phyloP scores from a whole-genome alignment of 2,888 invertebrate genomes.

The Tinea pellionella region DNA sequence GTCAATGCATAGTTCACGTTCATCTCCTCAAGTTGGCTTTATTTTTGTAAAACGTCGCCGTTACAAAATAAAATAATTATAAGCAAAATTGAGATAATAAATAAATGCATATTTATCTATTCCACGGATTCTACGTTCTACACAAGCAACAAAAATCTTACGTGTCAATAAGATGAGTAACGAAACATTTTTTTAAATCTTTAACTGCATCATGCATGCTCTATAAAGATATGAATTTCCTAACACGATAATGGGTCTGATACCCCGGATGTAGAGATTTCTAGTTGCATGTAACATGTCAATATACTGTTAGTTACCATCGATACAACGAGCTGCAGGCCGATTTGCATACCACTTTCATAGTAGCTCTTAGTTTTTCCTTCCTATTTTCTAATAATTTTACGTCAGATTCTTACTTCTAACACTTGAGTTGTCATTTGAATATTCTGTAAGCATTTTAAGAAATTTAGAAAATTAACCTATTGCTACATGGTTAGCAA shows the following conservation, averaged over 20 bases:
- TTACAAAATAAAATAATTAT: neutral
- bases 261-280: conserved; percentile 12
- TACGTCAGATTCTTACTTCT: neutral
- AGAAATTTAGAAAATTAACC: too few species aligned
- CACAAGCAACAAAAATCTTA: too few species aligned
- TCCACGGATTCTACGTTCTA: too few species aligned
- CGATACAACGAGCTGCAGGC: neutral
- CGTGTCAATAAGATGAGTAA: too few species aligned
- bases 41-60: too few species aligned
- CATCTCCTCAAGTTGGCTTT: too few species aligned
- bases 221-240: neutral
- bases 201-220: neutral
- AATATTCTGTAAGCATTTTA: too few species aligned
- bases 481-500: too few species aligned
- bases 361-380: conserved; percentile 24
- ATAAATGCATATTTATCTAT: too few species aligned
- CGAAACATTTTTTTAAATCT: neutral
- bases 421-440: neutral
- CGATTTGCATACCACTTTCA: conserved; percentile 12
- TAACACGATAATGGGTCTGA: neutral
- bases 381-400: conserved; percentile 42
- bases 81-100: too few species aligned
- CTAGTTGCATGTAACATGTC: conserved; percentile 14
- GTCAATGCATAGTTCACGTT: too few species aligned
- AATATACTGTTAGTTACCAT: conserved; percentile 5